Evolutionary conservation across 2,113 vertebrate genomes (phyloP), one percentile per base, ranked within the genome.

Genomic region (Hemichromis elongatus): DNA sequence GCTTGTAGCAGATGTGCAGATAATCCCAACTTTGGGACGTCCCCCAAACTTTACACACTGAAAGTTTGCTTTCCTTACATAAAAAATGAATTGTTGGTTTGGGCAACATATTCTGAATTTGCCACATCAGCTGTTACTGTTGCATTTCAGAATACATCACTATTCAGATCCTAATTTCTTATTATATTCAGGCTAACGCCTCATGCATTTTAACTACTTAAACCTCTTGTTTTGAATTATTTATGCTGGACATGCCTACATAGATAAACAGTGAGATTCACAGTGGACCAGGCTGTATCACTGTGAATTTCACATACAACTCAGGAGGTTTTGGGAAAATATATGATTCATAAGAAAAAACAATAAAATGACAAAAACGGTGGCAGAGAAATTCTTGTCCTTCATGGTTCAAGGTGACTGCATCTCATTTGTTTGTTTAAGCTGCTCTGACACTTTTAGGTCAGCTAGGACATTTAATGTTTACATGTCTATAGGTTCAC

Each of bases 221-320:
- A 45, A 47, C 21, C 40, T 5, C 66, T 28, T 45, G 37, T 26
- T 0, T 47, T 47, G 26, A 45, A 73, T 73, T 45, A 73, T 47
- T 47, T 28, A 0, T 47, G 14, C 9, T 28, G 42, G 5, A 5
- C 14, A 0, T 28, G 0, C 2, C 40, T 73, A 4, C 1, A 18
- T 16, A 28, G 40, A 70, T 45, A 9, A 4, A 70, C 21, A 0
- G 13, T n/a, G n/a, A n/a, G n/a, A n/a, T 70, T 45, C 37, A 45
- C 37, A 70, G 18, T 70, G n/a, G n/a, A n/a, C n/a, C n/a, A n/a
- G n/a, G 37, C 37, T 70, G 13, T 9, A 70, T 70, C n/a, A 45
- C 7, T 70, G 14, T 68, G 63, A 68, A 42, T 68, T 42, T 70
- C 1, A 45, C 5, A 0, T 16, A 24, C 63, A 70, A 6, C 21